Evolutionary conservation across 1,140 invertebrate genomes (phyloP).

Genomic region (Helicoverpa zea): DNA sequence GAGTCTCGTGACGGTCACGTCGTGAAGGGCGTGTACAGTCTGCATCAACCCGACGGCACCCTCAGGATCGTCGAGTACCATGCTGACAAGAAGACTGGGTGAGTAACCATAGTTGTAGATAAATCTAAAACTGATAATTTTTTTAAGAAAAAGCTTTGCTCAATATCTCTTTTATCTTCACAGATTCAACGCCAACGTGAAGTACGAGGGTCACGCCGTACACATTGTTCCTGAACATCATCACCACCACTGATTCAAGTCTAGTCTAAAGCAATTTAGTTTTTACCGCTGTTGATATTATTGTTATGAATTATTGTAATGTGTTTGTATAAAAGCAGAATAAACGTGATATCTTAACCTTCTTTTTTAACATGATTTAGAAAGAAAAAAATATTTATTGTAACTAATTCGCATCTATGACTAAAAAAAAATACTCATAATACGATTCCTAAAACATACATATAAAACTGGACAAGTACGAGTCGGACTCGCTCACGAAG

Average conservation of each 20-base stretch:
- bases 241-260: slow-evolving; percentile 45
- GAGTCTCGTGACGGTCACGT: no score
- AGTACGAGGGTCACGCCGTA: slow-evolving; percentile 58
- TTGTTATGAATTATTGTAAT: neutral
- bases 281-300: neutral
- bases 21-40: no score
- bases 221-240: slow-evolving; percentile 62
- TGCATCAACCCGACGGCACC: slow-evolving; percentile 24
- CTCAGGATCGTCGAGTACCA: slow-evolving; percentile 82
- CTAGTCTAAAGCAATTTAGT: neutral
- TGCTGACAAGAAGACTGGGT: slow-evolving; percentile 77
- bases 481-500: no score
- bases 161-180: slow-evolving; percentile 43
- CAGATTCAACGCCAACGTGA: slow-evolving; percentile 68
- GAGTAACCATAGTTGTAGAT: slow-evolving; percentile 12
- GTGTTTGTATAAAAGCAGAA: neutral
- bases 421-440: no score
- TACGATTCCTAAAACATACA: no score
- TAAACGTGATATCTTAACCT: neutral
- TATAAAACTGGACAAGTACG: no score
- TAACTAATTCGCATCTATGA: no score
- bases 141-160: no score
- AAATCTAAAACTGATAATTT: no score
- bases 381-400: no score
- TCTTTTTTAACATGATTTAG: no score